phyloP scores from a whole-genome alignment of 2,797 vertebrate genomes.

The Eupleurogrammus muticus region DNA sequence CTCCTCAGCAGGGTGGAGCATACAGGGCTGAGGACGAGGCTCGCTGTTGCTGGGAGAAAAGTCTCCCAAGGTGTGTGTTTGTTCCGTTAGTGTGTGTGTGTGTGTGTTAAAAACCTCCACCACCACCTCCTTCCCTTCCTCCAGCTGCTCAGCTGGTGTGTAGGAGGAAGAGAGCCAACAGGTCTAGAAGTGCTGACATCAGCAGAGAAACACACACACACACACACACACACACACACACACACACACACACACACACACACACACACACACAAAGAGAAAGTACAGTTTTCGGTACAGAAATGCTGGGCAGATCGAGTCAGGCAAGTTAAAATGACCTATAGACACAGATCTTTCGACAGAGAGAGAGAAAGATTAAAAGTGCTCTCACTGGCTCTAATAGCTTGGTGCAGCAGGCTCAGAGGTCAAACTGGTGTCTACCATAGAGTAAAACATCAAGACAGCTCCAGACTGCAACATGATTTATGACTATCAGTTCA shows the following conservation, averaged over 20 bases:
- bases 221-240: constrained; percentile 13
- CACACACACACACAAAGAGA: constrained; percentile 20
- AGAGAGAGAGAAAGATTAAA: not conserved
- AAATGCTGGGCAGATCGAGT: constrained; percentile 26
- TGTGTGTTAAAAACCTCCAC: constrained; percentile 30
- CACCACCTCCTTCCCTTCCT: constrained; percentile 45
- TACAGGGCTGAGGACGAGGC: constrained; percentile 39
- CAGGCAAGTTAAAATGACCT: constrained; percentile 28
- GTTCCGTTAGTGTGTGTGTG: constrained; percentile 14
- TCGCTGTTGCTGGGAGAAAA: constrained; percentile 69
- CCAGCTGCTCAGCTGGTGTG: constrained; percentile 69
- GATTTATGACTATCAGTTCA: not conserved
- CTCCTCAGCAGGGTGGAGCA: constrained; percentile 50
- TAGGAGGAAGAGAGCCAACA: constrained; percentile 60
- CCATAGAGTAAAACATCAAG: constrained; percentile 12
- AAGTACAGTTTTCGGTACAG: constrained; percentile 19
- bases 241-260: constrained; percentile 11
- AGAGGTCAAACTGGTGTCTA: constrained; percentile 9
- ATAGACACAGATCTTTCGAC: constrained; percentile 6
- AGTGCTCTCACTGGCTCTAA: not conserved
- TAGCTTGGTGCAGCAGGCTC: not conserved
- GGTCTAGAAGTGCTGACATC: constrained; percentile 69
- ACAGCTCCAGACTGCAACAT: not conserved
- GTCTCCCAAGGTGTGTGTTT: constrained; percentile 36
- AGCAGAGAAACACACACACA: constrained; percentile 50